These are phyloP conservation scores for Schrankia costaestrigalis DNA, from an alignment of 2,888 invertebrate species.

Conservation along the genomic window DNA sequence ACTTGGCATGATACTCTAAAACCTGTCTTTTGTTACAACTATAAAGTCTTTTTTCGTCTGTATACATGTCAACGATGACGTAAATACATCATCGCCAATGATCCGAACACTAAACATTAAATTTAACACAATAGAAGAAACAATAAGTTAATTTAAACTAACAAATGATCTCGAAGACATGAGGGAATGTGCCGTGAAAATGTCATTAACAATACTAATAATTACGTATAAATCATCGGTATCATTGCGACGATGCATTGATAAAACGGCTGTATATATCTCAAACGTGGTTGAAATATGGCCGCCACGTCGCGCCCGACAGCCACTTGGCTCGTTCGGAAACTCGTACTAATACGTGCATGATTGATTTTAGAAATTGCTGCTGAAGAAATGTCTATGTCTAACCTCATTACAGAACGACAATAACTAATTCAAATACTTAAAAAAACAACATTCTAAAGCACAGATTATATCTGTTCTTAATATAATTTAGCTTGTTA, in stretches of 20 bases:
- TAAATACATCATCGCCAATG: conserved; percentile 22
- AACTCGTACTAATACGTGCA: conserved; percentile 65
- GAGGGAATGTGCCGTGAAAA: conserved; percentile 72
- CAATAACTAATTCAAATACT: conserved; percentile 6
- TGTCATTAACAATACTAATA: conserved; percentile 74
- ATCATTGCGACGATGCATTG: conserved; percentile 78
- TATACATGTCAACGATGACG: not conserved
- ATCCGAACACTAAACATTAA: conserved; percentile 21
- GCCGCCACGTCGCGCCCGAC: conserved; percentile 65
- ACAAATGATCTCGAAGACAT: conserved; percentile 64
- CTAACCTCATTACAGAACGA: conserved; percentile 4
- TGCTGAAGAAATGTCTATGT: conserved; percentile 25
- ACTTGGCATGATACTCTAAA: not conserved
- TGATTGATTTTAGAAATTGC: conserved; percentile 67
- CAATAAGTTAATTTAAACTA: conserved; percentile 46
- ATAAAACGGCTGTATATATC: conserved; percentile 74
- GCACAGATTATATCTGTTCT: conserved; percentile 10
- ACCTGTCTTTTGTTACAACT: not conserved
- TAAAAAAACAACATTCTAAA: not conserved
- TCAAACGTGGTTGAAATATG: conserved; percentile 75
- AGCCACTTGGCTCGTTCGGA: conserved; percentile 69
- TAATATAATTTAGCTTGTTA: conserved; percentile 24
- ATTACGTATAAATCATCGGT: conserved; percentile 76
- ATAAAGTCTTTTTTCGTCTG: not conserved
- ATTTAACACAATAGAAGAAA: conserved; percentile 23